Base-by-base conservation (phyloP, 2,888 invertebrate genomes). In the Bembecia ichneumoniformis region DNA sequence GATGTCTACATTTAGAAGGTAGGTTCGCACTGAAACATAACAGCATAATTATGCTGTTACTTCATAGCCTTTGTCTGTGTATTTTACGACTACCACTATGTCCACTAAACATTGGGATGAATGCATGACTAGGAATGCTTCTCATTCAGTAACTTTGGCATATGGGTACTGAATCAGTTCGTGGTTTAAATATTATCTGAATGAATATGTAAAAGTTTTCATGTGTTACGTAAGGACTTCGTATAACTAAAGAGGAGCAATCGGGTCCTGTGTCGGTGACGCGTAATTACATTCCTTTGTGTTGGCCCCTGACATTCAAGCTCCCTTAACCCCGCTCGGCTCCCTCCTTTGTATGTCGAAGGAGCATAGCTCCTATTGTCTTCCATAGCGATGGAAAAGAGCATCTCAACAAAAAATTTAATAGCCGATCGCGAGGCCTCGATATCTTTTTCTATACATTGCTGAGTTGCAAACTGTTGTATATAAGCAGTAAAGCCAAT, bases 221-320 rank as follows among this genome's bases (percentile, higher is more conserved):
- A 44, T 17, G 11, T 17, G 40, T 44, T 17, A 44, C 15, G 17
- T 44, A 16, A 47, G 44, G 36, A 46, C 48, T 56, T 55, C 59
- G 64, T 67, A 62, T 58, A 62, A 58, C 57, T 53, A 55, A 50
- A 52, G 51, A 59, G 65, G 66, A 74, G 69, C 71, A 74, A 70
- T 70, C 62, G 59, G 58, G 62, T 61, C 58, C 64, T 68, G 64
- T 76, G 77, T 64, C 62, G 64, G 67, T 71, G 77, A 71, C 72
- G 75, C 66, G 77, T 79, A 82, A 82, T 82, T 82, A 82, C 75
- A 77, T 79, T 78, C 77, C 74, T 77, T 82, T 81, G 65, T 62
- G 65, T 62, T 62, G 62, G 57, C 57, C 61, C 58, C 57, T 59
- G 53, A 28, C 28, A 28, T 28, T 28, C 28, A 28, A 28, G 28